Base-by-base conservation (phyloP, 1,140 invertebrate species). In the Megalonaias nervosa region DNA sequence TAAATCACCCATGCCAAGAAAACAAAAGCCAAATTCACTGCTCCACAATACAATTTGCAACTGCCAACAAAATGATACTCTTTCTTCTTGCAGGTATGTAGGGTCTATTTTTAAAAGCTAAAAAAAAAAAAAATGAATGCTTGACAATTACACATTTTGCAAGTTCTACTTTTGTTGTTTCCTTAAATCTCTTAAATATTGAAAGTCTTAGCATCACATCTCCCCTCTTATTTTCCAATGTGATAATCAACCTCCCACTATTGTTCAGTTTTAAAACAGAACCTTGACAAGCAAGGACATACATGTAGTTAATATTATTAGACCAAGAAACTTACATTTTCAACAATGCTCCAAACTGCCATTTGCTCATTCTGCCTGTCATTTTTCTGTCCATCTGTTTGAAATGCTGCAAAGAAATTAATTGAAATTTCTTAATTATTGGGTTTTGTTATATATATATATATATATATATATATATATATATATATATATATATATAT, bases 311-410 rank as follows among this genome's bases (percentile, higher is more conserved):
- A 0, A 17, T 6, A 11, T 19, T n/a, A n/a, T 55, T 17, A 38
- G 21, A 61, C n/a, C 15, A 13, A 11, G 0, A 55, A 67, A 84
- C 85, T 83, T 79, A 88, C 87, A 84, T 71, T 82, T 81, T 84
- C 14, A 87, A 65, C 2, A 88, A 60, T 19, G 83, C 82, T 19
- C 82, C 82, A 78, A 88, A 85, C 71, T 87, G 85, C 84, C 84
- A 84, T 68, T 85, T 85, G 61, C 81, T 86, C 81, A 88, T 81
- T 55, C 85, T 67, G 6, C 84, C 86, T 38, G 80, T 84, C 71
- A 81, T 82, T 60, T 81, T 82, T 65, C 84, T 77, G 71, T 88
- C 87, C 82, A 88, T 82, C 59, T 84, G 74, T 67, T 85, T 84
- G 76, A 84, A 88, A 74, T 83, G 79, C 87, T 88, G 77, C 21